Evolutionary conservation across 2,797 vertebrate genomes (phyloP), one percentile per base, ranked within the genome.

Genomic region (Galago senegalensis): DNA sequence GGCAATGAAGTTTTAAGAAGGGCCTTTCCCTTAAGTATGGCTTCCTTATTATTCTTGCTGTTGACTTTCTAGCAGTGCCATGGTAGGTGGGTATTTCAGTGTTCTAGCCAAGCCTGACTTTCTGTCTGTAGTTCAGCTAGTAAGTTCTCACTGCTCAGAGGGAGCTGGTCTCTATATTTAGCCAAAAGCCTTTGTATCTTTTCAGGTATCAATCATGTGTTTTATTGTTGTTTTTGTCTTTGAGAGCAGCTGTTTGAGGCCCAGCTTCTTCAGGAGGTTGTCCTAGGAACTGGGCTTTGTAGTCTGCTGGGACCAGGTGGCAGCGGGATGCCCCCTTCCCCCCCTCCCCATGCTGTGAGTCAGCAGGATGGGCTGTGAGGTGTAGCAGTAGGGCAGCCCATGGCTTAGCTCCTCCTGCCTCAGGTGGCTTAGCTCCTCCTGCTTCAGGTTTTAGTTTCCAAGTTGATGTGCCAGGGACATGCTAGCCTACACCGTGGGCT

Each of bases 131-230:
- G 6, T 6, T 18, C 37, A 23, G 21, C 76, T 25, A 23, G 73
- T 91, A 29, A 46, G 61, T 29, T 46, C 37, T 53, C 84, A 2
- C 85, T 69, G 10, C 77, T 86, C 96, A 81, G 65, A 89, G 96
- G 81, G 97, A 98, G 97, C 97, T 92, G 91, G 97, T 96, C 97
- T 98, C 97, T 94, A 0, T n/a, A 12, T 89, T 31, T 46, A 95
- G 96, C 92, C 87, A 60, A 1, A 20, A n/a, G 84, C 83, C 75
- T 40, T 81, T 16, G 20, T 63, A 58, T 92, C 83, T 95, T 95
- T 86, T 83, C 79, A 89, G 94, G 65, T 65, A 43, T 93, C 88
- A 95, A 58, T 79, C 43, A 16, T 29, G 1, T 58, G 43, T 61
- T 34, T 73, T 58, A 3, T 31, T 25, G 6, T 58, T 34, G 4